Percentiles rank a stretch among this genome's conserved stretches.
Conservation (phyloP, 2,888 invertebrate species). For the Dusona sp. region DNA sequence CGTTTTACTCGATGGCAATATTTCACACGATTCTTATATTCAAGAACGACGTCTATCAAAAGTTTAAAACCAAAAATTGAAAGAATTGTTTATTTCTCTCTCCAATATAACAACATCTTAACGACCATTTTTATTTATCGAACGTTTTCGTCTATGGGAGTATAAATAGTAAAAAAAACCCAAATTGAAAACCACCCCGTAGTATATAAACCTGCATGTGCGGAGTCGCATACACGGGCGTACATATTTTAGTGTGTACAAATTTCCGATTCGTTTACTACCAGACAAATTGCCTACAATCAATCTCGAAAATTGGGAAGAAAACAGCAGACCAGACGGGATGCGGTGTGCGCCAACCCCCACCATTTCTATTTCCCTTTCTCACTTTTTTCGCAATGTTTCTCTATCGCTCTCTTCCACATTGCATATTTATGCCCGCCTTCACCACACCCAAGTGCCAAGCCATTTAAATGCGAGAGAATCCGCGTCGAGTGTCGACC, state of each 20-base stretch:
- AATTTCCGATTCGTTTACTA: conserved; percentile 31
- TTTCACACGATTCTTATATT: not conserved
- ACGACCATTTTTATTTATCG: not conserved
- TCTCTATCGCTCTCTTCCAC: conserved; percentile 53
- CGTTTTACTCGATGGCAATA: not conserved
- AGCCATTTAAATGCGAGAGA: conserved; percentile 73
- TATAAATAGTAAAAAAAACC: not conserved
- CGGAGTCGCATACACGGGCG: not conserved
- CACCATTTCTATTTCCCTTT: conserved; percentile 40
- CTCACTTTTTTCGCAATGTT: conserved; percentile 12
- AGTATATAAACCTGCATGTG: too few relatives aligned
- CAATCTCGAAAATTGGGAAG: conserved; percentile 77
- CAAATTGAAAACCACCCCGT: not conserved
- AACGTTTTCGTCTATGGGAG: not conserved
- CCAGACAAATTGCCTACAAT: conserved; percentile 72
- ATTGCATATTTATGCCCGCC: conserved; percentile 76
- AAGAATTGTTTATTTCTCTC: too few relatives aligned
- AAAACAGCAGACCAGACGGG: conserved; percentile 69
- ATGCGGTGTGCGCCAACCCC: conserved; percentile 62
- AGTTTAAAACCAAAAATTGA: too few relatives aligned
- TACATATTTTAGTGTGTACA: not conserved
- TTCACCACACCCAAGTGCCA: conserved; percentile 44
- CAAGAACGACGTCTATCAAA: not conserved
- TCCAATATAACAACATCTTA: too few relatives aligned
- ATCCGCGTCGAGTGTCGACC: conserved; percentile 70